Conservation (phyloP, 2,113 vertebrate genomes). For the Parotia lawesii region DNA sequence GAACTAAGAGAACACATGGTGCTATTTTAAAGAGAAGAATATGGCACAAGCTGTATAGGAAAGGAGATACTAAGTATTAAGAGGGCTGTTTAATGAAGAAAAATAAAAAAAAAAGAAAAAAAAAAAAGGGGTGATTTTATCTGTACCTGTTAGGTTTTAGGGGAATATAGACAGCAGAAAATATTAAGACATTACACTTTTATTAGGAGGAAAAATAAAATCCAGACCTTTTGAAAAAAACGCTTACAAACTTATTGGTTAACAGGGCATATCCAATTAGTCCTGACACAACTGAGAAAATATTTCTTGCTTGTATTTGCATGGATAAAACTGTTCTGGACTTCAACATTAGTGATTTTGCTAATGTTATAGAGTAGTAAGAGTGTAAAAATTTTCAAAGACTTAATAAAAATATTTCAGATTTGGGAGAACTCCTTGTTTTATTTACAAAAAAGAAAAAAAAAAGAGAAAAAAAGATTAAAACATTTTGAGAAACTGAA, state of each 20-base stretch:
- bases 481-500: background rate
- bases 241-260: background rate
- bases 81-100: background rate
- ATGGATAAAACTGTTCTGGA: background rate
- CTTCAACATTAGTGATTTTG: background rate
- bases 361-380: background rate
- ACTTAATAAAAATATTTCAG: background rate
- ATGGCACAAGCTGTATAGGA: background rate
- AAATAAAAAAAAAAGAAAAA: too few species aligned
- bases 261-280: background rate
- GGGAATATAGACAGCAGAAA: background rate
- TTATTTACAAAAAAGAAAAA: background rate
- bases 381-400: background rate
- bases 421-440: background rate
- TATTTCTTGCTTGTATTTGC: background rate
- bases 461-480: background rate
- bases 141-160: background rate
- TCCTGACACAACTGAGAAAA: background rate
- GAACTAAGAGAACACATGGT: background rate
- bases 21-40: background rate
- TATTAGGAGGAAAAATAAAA: background rate
- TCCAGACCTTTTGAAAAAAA: background rate
- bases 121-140: background rate
- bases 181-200: background rate
- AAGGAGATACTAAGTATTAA: background rate